A percentile compares a stretch with the other conserved stretches of the same genome.
Conservation (phyloP, 1,140 invertebrate species). For the Drosophila nigrodunni region DNA sequence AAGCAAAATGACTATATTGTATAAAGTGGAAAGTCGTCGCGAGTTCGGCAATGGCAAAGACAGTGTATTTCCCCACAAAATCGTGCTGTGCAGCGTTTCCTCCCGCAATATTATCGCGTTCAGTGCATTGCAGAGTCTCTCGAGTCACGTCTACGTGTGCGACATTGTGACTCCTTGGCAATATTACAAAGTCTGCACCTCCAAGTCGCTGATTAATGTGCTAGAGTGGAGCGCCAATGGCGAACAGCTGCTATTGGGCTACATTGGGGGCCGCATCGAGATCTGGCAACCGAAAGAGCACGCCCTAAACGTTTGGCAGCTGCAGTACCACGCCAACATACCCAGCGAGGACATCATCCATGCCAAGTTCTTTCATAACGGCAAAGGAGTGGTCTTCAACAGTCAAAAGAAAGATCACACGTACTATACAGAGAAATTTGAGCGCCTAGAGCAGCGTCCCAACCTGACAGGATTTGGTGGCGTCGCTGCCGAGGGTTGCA, state of each 20-base stretch:
- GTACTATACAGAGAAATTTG: constrained; percentile 94
- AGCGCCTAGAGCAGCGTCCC: constrained; percentile 90
- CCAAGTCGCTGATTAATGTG: constrained; percentile 88
- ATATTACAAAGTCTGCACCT: constrained; percentile 87
- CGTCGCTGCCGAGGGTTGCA: constrained; percentile 91
- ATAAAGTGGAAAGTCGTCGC: constrained; percentile 69
- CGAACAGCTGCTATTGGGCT: constrained; percentile 91
- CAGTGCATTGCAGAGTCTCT: constrained; percentile 87
- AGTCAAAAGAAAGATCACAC: constrained; percentile 91
- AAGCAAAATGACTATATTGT: constrained; percentile 78
- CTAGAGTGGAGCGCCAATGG: constrained; percentile 94
- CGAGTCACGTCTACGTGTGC: constrained; percentile 91
- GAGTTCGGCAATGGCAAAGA: constrained; percentile 48
- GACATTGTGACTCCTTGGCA: constrained; percentile 95
- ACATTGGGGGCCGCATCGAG: constrained; percentile 90
- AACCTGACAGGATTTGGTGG: constrained; percentile 94
- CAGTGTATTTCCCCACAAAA: constrained; percentile 63
- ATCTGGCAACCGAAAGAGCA: constrained; percentile 92
- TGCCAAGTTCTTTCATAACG: constrained; percentile 93
- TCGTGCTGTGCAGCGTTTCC: constrained; percentile 88
- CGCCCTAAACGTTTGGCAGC: constrained; percentile 92
- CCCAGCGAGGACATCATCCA: constrained; percentile 92
- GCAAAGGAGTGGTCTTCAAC: constrained; percentile 88
- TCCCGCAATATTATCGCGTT: constrained; percentile 93
- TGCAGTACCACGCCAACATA: constrained; percentile 85